Evolutionary conservation across 2,888 invertebrate genomes (phyloP).

Genomic region (Xestia xanthographa): DNA sequence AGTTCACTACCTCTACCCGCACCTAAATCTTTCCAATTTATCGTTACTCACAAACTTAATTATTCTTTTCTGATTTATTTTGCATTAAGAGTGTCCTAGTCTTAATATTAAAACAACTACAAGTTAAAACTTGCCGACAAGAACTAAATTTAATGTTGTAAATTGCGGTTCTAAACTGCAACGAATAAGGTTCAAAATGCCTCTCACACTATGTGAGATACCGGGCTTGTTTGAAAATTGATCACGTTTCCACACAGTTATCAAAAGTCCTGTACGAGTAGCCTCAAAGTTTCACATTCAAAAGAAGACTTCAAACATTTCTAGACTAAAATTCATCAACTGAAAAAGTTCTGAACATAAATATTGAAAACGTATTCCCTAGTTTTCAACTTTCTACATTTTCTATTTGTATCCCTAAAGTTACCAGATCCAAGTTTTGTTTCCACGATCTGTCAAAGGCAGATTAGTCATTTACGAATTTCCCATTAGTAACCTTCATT

Average conservation of each 20-base stretch:
- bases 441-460: slow-evolving; percentile 47
- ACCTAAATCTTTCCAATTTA: neutral
- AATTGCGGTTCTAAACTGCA: neutral
- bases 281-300: slow-evolving; percentile 6
- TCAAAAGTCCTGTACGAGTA: neutral
- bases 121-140: neutral
- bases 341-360: slow-evolving; percentile 14
- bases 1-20: neutral
- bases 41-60: neutral
- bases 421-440: slow-evolving; percentile 15
- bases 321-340: slow-evolving; percentile 1
- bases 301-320: slow-evolving; percentile 11
- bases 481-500: slow-evolving; percentile 73
- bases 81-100: neutral
- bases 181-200: slow-evolving; percentile 10
- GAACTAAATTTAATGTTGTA: neutral
- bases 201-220: neutral
- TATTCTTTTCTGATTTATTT: neutral
- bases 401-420: slow-evolving; percentile 13
- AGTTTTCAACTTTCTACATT: slow-evolving; percentile 9
- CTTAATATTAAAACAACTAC: no score
- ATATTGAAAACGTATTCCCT: slow-evolving; percentile 4
- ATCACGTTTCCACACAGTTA: slow-evolving; percentile 7
- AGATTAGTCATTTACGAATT: slow-evolving; percentile 66
- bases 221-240: slow-evolving; percentile 1